Evolutionary conservation across 2,888 invertebrate species (phyloP).

Genomic region (Ischnus inquisitorius): DNA sequence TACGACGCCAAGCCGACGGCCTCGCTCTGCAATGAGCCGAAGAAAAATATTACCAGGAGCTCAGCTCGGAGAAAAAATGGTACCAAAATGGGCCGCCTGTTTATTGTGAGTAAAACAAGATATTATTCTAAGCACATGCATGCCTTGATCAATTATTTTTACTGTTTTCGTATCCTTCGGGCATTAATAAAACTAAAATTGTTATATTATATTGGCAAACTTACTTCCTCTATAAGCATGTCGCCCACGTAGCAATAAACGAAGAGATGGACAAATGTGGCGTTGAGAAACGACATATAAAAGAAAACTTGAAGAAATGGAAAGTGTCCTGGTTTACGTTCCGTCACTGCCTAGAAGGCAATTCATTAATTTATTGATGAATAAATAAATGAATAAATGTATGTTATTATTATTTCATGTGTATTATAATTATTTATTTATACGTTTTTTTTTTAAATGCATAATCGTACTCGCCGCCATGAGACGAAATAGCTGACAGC

Average conservation of each 20-base stretch:
- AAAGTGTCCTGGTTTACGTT: constrained; percentile 10
- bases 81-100: not conserved
- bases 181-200: not conserved
- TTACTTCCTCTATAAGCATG: constrained; percentile 52
- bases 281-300: constrained; percentile 6
- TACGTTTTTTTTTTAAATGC: no score
- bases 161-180: no score
- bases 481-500: not conserved
- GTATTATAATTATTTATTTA: no score
- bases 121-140: constrained; percentile 12
- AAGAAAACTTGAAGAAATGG: constrained; percentile 19
- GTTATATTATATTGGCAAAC: not conserved
- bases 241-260: constrained; percentile 68
- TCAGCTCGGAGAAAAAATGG: not conserved
- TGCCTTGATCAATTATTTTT: constrained; percentile 34
- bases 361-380: not conserved
- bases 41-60: not conserved
- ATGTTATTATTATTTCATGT: no score
- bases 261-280: constrained; percentile 46
- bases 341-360: constrained; percentile 6
- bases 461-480: not conserved
- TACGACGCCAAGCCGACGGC: constrained; percentile 48
- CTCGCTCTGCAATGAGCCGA: constrained; percentile 42
- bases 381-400: no score
- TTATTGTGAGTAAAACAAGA: not conserved